These are phyloP conservation scores for Channa argus DNA, from an alignment of 2,113 vertebrate species.

Conservation along the genomic window DNA sequence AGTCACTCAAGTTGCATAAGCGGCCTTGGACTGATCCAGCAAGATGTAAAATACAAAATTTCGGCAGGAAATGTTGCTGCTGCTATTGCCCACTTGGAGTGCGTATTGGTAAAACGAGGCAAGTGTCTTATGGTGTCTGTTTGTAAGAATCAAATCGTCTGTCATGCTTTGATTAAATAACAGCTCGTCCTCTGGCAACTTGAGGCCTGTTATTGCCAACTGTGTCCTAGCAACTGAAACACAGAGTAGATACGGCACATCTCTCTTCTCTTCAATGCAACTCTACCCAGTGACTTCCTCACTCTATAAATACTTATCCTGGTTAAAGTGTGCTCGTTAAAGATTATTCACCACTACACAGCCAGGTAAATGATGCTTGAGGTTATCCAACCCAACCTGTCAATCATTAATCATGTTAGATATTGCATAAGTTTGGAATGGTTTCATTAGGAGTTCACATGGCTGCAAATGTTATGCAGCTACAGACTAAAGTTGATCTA, in stretches of 20 bases:
- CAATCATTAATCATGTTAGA: not conserved
- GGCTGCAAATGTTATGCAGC: not conserved
- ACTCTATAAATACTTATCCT: not conserved
- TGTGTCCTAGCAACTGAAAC: slow-evolving; percentile 81
- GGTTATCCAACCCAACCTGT: not conserved
- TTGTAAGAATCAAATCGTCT: slow-evolving; percentile 42
- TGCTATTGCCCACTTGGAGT: slow-evolving; percentile 34
- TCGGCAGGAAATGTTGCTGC: slow-evolving; percentile 17
- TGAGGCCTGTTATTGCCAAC: slow-evolving; percentile 74
- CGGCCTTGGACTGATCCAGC: not conserved
- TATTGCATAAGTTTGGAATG: not conserved
- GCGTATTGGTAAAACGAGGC: slow-evolving; percentile 34
- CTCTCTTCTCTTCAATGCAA: slow-evolving; percentile 25
- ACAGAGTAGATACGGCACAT: slow-evolving; percentile 53
- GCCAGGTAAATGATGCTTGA: not conserved
- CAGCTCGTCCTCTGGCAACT: slow-evolving; percentile 67
- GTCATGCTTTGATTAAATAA: slow-evolving; percentile 55
- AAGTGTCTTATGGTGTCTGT: slow-evolving; percentile 22
- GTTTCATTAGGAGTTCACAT: not conserved
- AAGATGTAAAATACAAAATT: not conserved
- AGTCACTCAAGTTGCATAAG: not conserved
- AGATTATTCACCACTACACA: not conserved
- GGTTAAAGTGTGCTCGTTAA: slow-evolving; percentile 21
- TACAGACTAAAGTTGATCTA: no score
- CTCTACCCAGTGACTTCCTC: slow-evolving; percentile 49